Percentiles rank a stretch among this genome's conserved stretches.
Evolutionary conservation across 2,888 invertebrate species (phyloP).

Genomic region (Calliopum simillimum): DNA sequence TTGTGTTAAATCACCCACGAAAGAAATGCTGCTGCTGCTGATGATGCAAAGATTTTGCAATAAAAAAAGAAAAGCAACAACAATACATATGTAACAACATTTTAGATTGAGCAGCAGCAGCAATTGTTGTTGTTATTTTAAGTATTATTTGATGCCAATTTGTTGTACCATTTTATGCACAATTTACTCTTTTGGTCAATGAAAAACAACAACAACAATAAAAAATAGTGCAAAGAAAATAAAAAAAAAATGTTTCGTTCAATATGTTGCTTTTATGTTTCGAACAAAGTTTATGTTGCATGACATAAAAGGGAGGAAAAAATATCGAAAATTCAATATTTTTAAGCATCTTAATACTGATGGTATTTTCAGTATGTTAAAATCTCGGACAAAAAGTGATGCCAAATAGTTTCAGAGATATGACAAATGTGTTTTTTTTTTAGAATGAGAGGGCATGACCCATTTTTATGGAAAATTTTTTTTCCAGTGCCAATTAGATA

Average conservation of each 20-base stretch:
- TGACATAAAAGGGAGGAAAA: neutral
- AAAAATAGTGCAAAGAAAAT: neutral
- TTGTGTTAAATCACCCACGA: constrained; percentile 1
- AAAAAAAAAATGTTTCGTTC: constrained; percentile 37
- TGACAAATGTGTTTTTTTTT: no score
- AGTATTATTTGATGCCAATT: no score
- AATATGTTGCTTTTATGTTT: neutral
- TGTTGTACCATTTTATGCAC: no score
- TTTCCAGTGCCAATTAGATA: no score
- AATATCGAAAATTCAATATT: no score
- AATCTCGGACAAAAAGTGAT: no score
- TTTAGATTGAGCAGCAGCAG: neutral
- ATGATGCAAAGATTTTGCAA: neutral
- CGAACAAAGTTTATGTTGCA: neutral
- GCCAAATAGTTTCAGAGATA: no score
- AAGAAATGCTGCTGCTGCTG: neutral
- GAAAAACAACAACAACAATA: neutral
- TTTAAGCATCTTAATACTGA: no score
- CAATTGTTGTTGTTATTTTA: neutral
- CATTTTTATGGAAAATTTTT: no score
- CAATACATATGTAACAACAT: constrained; percentile 6
- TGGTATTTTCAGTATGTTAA: no score
- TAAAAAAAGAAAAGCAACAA: neutral
- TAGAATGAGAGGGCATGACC: no score
- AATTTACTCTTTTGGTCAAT: no score